Conservation (phyloP, 2,113 vertebrate genomes). For the Burhinus bistriatus region DNA sequence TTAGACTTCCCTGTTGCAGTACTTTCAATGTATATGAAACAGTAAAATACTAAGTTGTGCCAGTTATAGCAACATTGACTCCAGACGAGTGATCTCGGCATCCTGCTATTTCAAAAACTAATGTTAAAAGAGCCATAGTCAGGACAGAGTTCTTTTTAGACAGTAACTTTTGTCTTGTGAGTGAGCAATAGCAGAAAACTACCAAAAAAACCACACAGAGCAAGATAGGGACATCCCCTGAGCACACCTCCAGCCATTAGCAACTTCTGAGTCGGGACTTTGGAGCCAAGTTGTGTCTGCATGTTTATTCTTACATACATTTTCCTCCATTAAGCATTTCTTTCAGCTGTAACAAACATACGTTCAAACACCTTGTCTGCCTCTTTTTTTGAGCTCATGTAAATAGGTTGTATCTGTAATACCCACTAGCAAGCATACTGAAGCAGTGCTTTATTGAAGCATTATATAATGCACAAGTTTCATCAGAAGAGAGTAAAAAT, state of each 20-base stretch:
- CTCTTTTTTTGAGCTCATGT: not conserved
- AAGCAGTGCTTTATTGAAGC: not conserved
- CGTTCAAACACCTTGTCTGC: not conserved
- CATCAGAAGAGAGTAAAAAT: not conserved
- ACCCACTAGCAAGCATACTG: not conserved
- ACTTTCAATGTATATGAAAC: not conserved
- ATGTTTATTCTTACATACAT: not conserved
- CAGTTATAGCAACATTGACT: not conserved
- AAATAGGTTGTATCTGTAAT: not conserved
- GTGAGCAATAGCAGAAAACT: not conserved
- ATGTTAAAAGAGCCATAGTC: not conserved
- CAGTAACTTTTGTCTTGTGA: not conserved
- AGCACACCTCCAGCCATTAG: not conserved
- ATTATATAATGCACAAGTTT: not conserved
- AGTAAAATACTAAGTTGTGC: not conserved
- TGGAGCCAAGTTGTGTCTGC: not conserved
- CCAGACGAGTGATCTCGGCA: not conserved
- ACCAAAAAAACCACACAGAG: not conserved
- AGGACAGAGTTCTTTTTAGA: not conserved
- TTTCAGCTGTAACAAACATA: not conserved
- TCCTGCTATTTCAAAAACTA: not conserved
- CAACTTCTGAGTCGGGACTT: not conserved
- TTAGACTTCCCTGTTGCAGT: not conserved
- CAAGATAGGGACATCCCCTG: not conserved
- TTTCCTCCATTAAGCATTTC: not conserved